These are phyloP conservation scores for Sthenelais limicola DNA, from an alignment of 2,888 invertebrate species.

Conservation along the genomic window DNA sequence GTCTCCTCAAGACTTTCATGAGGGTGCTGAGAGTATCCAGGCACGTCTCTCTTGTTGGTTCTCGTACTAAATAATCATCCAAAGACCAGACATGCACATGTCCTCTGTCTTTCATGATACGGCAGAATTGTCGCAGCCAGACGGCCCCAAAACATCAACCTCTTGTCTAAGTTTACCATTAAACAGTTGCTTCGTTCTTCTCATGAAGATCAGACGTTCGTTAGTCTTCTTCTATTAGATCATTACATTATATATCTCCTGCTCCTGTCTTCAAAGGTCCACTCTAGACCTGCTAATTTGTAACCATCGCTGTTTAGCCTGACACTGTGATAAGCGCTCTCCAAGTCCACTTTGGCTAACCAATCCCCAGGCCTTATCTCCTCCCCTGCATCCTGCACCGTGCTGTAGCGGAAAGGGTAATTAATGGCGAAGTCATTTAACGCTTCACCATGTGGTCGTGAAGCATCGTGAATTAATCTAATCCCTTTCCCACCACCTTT, in stretches of 20 bases:
- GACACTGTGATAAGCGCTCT: background rate
- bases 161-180: no score
- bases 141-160: conserved; percentile 23
- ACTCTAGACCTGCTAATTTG: conserved; percentile 8
- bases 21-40: background rate
- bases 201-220: no score
- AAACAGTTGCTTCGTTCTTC: no score
- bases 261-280: conserved; percentile 7
- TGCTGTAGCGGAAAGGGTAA: background rate
- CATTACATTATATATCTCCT: background rate
- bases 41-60: background rate
- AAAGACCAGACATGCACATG: background rate
- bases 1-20: background rate
- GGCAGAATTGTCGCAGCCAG: background rate
- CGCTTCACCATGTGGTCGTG: background rate
- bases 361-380: background rate
- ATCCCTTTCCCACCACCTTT: background rate
- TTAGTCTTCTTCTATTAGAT: no score
- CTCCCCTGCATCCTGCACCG: conserved; percentile 23
- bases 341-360: conserved; percentile 26
- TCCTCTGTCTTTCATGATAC: conserved; percentile 6
- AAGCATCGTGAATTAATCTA: conserved; percentile 28
- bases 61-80: conserved; percentile 23
- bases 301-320: background rate
- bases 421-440: conserved; percentile 10